phyloP scores from a whole-genome alignment of 1,140 invertebrate species.

The Hesperophylax magnus region DNA sequence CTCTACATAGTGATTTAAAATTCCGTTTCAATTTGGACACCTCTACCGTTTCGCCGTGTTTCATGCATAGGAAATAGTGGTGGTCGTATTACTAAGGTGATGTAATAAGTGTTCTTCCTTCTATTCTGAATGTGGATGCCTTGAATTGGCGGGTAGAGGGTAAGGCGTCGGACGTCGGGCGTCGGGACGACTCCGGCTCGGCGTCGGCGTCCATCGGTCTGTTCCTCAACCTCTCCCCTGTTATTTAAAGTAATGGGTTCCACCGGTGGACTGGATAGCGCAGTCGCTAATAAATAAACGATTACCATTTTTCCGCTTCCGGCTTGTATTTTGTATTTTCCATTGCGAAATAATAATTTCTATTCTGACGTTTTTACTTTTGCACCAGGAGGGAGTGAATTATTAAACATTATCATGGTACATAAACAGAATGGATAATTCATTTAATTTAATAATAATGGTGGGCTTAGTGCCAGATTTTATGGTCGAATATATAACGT shows the following conservation, averaged over 20 bases:
- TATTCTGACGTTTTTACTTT: not conserved
- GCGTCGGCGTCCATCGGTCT: constrained; percentile 41
- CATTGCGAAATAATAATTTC: constrained; percentile 11
- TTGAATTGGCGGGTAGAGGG: not conserved
- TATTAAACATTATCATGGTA: not conserved
- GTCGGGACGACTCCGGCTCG: not conserved
- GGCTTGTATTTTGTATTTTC: constrained; percentile 19
- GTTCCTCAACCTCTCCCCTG: constrained; percentile 35
- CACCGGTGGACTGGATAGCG: constrained; percentile 20
- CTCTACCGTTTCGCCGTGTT: not conserved
- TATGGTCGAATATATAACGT: no score
- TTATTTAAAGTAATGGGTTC: constrained; percentile 55
- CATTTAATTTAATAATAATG: no score
- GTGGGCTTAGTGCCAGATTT: no score
- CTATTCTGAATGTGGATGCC: not conserved
- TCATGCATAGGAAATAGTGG: not conserved
- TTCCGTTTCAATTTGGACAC: not conserved
- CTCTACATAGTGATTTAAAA: not conserved
- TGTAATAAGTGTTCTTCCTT: no score
- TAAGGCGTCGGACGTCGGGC: not conserved
- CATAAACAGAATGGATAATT: not conserved
- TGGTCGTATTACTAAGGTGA: not conserved
- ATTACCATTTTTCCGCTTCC: constrained; percentile 52
- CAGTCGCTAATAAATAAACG: constrained; percentile 52
- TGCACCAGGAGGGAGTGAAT: not conserved